These are phyloP conservation scores for Helicolenus hilgendorfi DNA, from an alignment of 2,797 vertebrate genomes.

Conservation along the genomic window DNA sequence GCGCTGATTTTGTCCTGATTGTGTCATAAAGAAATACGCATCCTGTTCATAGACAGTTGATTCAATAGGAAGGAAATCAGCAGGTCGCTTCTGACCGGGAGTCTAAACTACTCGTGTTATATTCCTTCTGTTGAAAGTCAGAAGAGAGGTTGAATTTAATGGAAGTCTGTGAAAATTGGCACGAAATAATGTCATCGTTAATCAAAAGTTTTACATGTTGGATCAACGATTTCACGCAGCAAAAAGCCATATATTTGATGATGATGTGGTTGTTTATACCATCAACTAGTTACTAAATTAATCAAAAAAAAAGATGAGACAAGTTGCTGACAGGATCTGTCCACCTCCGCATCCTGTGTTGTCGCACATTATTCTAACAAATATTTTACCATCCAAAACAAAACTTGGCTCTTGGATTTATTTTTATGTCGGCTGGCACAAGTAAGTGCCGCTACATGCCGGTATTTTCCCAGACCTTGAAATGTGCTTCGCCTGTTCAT, in stretches of 20 bases:
- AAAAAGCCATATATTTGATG: background rate
- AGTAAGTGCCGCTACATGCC: background rate
- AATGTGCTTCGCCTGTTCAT: conserved; percentile 27
- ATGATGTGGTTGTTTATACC: background rate
- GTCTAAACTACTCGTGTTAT: background rate
- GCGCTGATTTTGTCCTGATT: background rate
- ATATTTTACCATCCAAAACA: background rate
- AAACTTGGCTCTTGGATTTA: background rate
- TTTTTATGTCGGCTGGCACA: background rate
- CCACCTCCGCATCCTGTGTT: background rate
- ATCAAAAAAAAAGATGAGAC: background rate
- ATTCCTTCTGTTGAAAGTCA: background rate
- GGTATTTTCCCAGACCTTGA: conserved; percentile 24
- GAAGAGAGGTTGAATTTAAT: background rate
- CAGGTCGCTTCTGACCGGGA: background rate
- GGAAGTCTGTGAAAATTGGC: background rate
- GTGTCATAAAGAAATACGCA: background rate
- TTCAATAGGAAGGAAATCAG: background rate
- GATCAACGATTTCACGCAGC: background rate
- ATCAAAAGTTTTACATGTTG: background rate
- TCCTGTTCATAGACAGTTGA: background rate
- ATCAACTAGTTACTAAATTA: background rate
- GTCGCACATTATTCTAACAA: background rate
- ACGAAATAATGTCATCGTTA: background rate
- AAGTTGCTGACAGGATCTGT: background rate